Percentiles rank a stretch among this genome's conserved stretches.
phyloP scores from a whole-genome alignment of 2,888 invertebrate genomes.

The Congeria kusceri region DNA sequence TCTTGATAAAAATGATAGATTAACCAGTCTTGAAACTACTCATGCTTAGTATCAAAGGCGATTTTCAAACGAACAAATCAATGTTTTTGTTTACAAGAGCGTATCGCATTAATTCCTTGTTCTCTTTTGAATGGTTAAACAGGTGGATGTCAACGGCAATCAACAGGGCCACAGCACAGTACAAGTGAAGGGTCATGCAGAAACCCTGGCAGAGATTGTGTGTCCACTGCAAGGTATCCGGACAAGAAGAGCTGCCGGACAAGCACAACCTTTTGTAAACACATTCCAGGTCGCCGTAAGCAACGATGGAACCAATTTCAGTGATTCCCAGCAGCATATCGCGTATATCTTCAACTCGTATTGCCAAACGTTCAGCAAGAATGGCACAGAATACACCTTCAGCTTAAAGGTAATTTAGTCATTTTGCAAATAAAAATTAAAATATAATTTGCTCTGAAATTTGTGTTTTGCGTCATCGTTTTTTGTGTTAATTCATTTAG shows the following conservation, averaged over 20 bases:
- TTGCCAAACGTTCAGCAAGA: slow-evolving; percentile 12
- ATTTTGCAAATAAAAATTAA: too few relatives aligned
- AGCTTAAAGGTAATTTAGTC: slow-evolving; percentile 9
- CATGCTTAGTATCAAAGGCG: too few relatives aligned
- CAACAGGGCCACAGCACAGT: not conserved
- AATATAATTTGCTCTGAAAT: too few relatives aligned
- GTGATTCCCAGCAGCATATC: not conserved
- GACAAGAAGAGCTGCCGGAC: not conserved
- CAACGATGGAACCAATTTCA: slow-evolving; percentile 22
- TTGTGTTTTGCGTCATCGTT: too few relatives aligned
- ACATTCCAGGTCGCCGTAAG: slow-evolving; percentile 16
- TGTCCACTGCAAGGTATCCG: slow-evolving; percentile 15
- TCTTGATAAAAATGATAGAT: too few relatives aligned
- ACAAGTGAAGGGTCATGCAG: slow-evolving; percentile 16
- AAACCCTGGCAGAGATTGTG: slow-evolving; percentile 21
- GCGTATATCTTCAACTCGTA: slow-evolving; percentile 27
- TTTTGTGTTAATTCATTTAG: too few relatives aligned
- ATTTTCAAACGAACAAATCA: too few relatives aligned
- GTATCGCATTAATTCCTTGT: too few relatives aligned
- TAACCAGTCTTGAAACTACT: too few relatives aligned
- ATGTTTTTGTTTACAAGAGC: too few relatives aligned
- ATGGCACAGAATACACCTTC: slow-evolving; percentile 9
- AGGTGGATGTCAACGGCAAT: not conserved
- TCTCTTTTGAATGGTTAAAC: too few relatives aligned
- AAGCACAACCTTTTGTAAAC: slow-evolving; percentile 6